Conservation (phyloP, 2,113 vertebrate species). For the Mesitornis unicolor region DNA sequence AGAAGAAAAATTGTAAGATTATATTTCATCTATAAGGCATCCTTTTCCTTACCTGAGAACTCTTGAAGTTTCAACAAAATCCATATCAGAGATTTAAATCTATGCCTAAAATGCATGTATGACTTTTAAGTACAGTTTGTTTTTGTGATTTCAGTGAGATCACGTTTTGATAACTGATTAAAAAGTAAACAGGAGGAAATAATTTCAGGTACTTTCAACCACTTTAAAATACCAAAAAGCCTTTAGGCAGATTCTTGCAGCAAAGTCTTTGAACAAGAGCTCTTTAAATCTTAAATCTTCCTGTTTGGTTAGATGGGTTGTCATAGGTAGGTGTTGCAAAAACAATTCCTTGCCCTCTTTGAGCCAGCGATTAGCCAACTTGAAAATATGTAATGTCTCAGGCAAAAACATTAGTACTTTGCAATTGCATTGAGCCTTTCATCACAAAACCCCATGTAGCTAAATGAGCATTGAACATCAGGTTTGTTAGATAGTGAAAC, state of each 20-base stretch:
- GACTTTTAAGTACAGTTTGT: neutral
- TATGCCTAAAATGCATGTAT: neutral
- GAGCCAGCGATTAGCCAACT: neutral
- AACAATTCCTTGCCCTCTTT: neutral
- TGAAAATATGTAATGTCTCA: neutral
- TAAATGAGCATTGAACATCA: fast-evolving
- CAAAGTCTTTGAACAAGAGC: neutral
- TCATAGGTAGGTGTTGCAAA: neutral
- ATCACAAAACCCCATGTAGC: neutral
- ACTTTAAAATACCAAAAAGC: neutral
- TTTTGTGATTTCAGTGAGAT: neutral
- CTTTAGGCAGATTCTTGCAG: neutral
- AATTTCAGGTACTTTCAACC: neutral
- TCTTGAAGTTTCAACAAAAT: neutral
- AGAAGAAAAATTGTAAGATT: neutral
- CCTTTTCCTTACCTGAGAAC: neutral
- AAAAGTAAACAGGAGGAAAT: neutral
- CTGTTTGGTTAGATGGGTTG: neutral
- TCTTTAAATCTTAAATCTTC: neutral
- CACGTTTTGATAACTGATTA: neutral
- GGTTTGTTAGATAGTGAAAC: neutral
- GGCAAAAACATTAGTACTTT: neutral
- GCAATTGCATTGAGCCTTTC: neutral
- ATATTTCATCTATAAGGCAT: neutral
- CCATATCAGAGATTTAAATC: neutral